Evolutionary conservation across 2,113 vertebrate genomes (phyloP).

Genomic region (Callaeas wilsoni): DNA sequence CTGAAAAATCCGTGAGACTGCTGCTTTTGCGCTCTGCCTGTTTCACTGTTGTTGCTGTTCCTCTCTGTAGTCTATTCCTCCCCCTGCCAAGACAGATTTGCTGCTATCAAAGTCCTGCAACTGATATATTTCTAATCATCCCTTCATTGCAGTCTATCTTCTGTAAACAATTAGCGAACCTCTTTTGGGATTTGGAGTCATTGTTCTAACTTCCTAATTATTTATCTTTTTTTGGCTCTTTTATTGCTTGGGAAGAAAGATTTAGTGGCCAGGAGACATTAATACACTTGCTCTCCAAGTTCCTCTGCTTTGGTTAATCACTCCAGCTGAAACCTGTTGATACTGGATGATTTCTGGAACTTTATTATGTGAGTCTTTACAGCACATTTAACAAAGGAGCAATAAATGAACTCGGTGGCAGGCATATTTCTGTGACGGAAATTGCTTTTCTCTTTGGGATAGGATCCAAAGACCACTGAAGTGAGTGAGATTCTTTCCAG

Average conservation of each 20-base stretch:
- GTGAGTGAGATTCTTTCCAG: background rate
- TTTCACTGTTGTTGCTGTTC: background rate
- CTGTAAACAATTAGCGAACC: conserved; percentile 43
- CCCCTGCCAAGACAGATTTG: background rate
- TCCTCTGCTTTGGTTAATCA: conserved; percentile 28
- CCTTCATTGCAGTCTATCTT: conserved; percentile 10
- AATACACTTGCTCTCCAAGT: conserved; percentile 9
- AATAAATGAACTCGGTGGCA: background rate
- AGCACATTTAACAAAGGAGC: conserved; percentile 22
- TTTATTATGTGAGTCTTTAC: background rate
- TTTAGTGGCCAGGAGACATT: conserved; percentile 54
- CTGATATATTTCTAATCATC: conserved; percentile 32
- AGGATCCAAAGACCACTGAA: conserved; percentile 1
- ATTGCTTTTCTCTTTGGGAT: conserved; percentile 7
- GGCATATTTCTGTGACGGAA: background rate
- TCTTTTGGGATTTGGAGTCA: conserved; percentile 15
- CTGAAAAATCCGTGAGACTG: background rate
- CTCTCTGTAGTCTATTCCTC: background rate
- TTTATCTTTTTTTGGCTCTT: conserved; percentile 32
- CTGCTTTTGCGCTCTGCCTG: background rate
- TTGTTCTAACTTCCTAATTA: conserved; percentile 48
- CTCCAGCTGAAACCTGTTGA: conserved; percentile 48
- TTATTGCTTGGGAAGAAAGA: conserved; percentile 21
- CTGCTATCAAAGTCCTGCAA: conserved; percentile 28
- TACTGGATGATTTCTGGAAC: conserved; percentile 40